These are phyloP conservation scores for Festucalex cinctus DNA, from an alignment of 2,113 vertebrate species.

Conservation along the genomic window DNA sequence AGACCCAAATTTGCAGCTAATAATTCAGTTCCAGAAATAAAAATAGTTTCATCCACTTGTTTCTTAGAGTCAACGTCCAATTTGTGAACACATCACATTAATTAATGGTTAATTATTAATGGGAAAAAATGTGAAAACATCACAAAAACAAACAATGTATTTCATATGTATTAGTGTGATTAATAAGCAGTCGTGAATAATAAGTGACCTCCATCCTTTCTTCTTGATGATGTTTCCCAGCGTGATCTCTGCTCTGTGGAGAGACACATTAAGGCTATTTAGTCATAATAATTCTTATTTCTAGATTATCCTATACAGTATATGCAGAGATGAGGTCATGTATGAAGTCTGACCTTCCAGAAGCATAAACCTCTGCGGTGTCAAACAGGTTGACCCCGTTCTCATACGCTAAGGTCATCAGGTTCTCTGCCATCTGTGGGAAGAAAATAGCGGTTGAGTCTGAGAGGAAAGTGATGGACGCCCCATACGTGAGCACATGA, in stretches of 20 bases:
- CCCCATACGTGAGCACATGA: background rate
- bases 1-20: too few relatives aligned
- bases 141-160: slow-evolving; percentile 1
- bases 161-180: slow-evolving; percentile 27
- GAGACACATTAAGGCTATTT: slow-evolving; percentile 18
- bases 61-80: too few relatives aligned
- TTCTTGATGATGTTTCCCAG: slow-evolving; percentile 78
- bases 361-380: slow-evolving; percentile 94
- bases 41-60: too few relatives aligned
- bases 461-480: slow-evolving; percentile 18
- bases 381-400: slow-evolving; percentile 96
- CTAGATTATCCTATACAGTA: background rate
- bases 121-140: too few relatives aligned
- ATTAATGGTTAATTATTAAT: too few relatives aligned
- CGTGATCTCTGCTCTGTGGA: slow-evolving; percentile 74
- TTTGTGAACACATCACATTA: too few relatives aligned
- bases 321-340: background rate
- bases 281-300: background rate
- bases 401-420: slow-evolving; percentile 96
- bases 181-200: slow-evolving; percentile 9
- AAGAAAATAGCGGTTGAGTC: slow-evolving; percentile 45
- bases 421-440: slow-evolving; percentile 87
- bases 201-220: slow-evolving; percentile 75
- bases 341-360: slow-evolving; percentile 82
- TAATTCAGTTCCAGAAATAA: too few relatives aligned